A percentile compares a stretch with the other conserved stretches of the same genome.
phyloP scores from a whole-genome alignment of 2,113 vertebrate genomes.

The Martes martes region DNA sequence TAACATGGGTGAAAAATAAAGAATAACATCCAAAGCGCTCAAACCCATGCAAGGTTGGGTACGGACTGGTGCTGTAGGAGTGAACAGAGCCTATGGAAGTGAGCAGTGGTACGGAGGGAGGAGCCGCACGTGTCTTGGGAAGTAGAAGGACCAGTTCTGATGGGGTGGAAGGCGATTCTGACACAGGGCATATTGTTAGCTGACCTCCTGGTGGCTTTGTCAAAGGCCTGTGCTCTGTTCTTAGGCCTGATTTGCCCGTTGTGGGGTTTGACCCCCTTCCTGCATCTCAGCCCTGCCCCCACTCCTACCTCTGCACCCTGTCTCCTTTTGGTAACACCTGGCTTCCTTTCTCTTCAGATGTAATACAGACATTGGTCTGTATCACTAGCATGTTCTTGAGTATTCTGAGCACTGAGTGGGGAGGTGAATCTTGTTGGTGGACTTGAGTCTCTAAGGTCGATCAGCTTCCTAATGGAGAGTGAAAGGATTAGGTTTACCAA shows the following conservation, averaged over 20 bases:
- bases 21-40: accelerated
- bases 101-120: not conserved
- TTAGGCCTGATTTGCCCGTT: not conserved
- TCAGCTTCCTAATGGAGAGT: not conserved
- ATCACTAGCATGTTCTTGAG: not conserved
- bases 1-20: not conserved
- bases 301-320: accelerated
- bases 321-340: not conserved
- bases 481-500: not conserved
- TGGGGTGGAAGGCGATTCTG: not conserved
- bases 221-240: not conserved
- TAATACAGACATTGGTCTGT: not conserved
- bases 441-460: conserved; percentile 4
- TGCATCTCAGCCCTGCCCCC: accelerated
- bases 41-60: not conserved
- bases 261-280: not conserved
- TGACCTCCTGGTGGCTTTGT: not conserved
- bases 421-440: not conserved
- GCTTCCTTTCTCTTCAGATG: not conserved
- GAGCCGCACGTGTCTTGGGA: not conserved
- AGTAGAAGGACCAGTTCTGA: not conserved
- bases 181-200: not conserved
- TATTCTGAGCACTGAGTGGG: not conserved
- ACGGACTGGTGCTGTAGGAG: not conserved
- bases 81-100: not conserved